Evolutionary conservation across 2,888 invertebrate species (phyloP).

Genomic region (Ormyrus thymus): DNA sequence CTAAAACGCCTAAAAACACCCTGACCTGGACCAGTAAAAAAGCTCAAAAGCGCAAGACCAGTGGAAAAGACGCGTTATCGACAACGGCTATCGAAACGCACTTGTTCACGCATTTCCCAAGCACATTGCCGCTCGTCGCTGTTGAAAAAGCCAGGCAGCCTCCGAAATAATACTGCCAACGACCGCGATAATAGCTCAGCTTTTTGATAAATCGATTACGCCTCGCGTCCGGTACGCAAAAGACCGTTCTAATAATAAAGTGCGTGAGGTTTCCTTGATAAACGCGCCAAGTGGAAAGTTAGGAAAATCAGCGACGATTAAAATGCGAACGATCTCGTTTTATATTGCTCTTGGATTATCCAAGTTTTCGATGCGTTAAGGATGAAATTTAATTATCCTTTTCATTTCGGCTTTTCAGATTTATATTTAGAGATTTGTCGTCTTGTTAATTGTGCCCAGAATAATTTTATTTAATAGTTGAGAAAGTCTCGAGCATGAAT

Average conservation of each 20-base stretch:
- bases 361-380: not conserved
- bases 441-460: not conserved
- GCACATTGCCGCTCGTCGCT: too few relatives aligned
- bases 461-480: not conserved
- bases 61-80: too few relatives aligned
- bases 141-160: not conserved
- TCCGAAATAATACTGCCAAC: not conserved
- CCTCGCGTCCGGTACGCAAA: not conserved
- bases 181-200: conserved; percentile 1
- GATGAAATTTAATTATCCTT: not conserved
- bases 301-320: too few relatives aligned
- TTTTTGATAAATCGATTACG: conserved; percentile 21
- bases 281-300: not conserved
- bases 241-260: not conserved
- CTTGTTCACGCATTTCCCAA: too few relatives aligned
- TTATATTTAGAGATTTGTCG: not conserved
- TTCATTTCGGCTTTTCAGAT: not conserved
- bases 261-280: conserved; percentile 6
- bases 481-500: not conserved
- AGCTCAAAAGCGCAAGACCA: too few relatives aligned
- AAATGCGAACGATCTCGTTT: not conserved
- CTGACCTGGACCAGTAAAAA: too few relatives aligned
- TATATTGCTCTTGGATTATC: not conserved
- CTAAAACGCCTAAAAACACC: too few relatives aligned
- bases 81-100: too few relatives aligned